These are phyloP conservation scores for Diarsia rubi DNA, from an alignment of 2,888 invertebrate genomes.

Conservation along the genomic window DNA sequence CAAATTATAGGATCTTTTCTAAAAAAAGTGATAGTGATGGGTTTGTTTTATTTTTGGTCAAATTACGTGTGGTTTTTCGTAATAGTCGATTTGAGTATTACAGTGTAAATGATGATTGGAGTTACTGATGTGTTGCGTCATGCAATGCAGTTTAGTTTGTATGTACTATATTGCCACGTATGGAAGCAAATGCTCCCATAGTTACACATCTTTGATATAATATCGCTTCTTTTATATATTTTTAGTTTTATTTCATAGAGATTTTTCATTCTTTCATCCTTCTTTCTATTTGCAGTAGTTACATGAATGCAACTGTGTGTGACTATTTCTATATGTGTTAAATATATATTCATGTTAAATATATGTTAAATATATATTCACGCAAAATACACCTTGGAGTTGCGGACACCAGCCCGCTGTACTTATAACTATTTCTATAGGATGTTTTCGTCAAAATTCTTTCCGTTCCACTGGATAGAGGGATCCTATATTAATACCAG, in stretches of 20 bases:
- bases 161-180: too few species aligned
- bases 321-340: not conserved
- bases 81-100: constrained; percentile 20
- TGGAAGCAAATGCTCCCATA: too few species aligned
- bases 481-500: not conserved
- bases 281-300: not conserved
- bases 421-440: not conserved
- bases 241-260: not conserved
- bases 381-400: too few species aligned
- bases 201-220: too few species aligned
- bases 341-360: too few species aligned
- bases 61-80: constrained; percentile 34
- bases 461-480: not conserved
- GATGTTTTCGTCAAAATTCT: not conserved
- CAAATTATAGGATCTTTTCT: constrained; percentile 25
- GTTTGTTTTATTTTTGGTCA: constrained; percentile 9
- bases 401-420: too few species aligned
- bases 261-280: not conserved
- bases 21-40: constrained; percentile 20
- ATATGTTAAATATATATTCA: too few species aligned
- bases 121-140: constrained; percentile 32
- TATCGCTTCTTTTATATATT: not conserved
- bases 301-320: not conserved
- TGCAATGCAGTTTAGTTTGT: constrained; percentile 20
- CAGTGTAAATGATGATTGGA: constrained; percentile 29